A percentile compares a stretch with the other conserved stretches of the same genome.
phyloP scores from a whole-genome alignment of 2,797 vertebrate species.

The Gambelia wislizenii region DNA sequence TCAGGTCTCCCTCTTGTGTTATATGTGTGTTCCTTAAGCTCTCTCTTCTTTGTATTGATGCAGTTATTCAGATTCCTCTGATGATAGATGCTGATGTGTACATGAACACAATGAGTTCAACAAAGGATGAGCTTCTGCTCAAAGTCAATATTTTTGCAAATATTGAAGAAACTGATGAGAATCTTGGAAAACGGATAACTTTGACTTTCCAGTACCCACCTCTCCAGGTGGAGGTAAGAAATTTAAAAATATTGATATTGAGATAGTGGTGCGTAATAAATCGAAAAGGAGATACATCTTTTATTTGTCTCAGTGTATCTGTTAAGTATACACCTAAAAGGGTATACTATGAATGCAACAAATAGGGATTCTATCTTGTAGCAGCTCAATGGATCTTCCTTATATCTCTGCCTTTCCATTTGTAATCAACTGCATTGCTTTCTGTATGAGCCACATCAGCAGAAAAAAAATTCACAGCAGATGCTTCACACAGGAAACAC shows the following conservation, averaged over 20 bases:
- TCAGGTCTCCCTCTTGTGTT: background rate
- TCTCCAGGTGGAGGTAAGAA: constrained; percentile 73
- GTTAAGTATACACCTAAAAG: background rate
- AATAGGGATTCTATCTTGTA: too few relatives aligned
- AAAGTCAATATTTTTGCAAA: constrained; percentile 59
- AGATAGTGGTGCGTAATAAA: too few relatives aligned
- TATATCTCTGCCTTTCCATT: too few relatives aligned
- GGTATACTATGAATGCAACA: background rate
- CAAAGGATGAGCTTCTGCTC: constrained; percentile 70
- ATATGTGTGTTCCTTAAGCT: background rate
- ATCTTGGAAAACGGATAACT: constrained; percentile 38
- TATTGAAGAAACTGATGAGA: constrained; percentile 52
- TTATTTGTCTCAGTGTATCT: too few relatives aligned
- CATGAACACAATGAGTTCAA: constrained; percentile 33
- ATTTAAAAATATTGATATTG: background rate
- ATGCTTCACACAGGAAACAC: too few relatives aligned
- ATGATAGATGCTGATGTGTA: constrained; percentile 48
- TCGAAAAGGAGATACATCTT: too few relatives aligned
- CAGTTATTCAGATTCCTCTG: constrained; percentile 68
- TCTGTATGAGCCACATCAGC: too few relatives aligned
- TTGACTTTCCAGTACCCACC: constrained; percentile 69
- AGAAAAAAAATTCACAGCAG: too few relatives aligned
- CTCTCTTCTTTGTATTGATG: background rate
- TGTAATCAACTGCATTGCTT: too few relatives aligned
- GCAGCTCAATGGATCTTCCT: too few relatives aligned